Base-by-base conservation (phyloP, 1,140 invertebrate genomes). In the Drosophila nannoptera region DNA sequence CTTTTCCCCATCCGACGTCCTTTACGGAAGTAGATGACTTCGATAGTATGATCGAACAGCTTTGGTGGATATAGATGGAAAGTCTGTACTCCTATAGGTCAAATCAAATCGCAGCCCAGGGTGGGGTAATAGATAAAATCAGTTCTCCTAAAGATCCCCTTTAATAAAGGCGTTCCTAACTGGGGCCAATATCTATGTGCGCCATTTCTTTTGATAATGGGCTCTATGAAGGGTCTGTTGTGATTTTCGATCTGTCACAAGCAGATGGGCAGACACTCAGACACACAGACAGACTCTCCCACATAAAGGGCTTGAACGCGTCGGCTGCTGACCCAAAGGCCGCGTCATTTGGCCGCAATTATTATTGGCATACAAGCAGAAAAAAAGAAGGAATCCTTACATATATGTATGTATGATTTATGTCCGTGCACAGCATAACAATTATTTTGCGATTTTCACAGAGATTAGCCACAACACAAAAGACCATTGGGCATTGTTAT, bases 261-360 rank as follows among this genome's bases (percentile, higher is more conserved):
- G 46, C 22, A 22, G 22, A 22, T 22, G 22, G 1, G 3, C 22
- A 22, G 22, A 22, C 22, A 22, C 22, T 22, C 22, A 22, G 3
- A 22, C 22, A 22, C 22, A 22, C 22, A 22, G 22, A 22, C 22
- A 22, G 22, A 22, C 45, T 64, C 36, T 56, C 66, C 40, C 55
- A 56, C 32, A 46, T 56, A 59, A 61, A 66, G 58, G 53, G 59
- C 62, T 67, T 62, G 55, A 61, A 35, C 22, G 22, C 22, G 22
- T 22, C 22, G 22, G 22, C 22, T 29, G 33, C 50, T 59, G 65
- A 68, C 46, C 45, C 56, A 63, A 14, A 61, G 45, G 45, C 58
- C 81, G 81, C 81, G 77, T 86, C 81, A 86, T 86, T 87, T 86
- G 81, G 81, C 68, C 72, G 81, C 82, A 86, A 86, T 86, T 86